A percentile compares a stretch with the other conserved stretches of the same genome.
Evolutionary conservation across 2,113 vertebrate genomes (phyloP).

Genomic region (Dromas ardeola): DNA sequence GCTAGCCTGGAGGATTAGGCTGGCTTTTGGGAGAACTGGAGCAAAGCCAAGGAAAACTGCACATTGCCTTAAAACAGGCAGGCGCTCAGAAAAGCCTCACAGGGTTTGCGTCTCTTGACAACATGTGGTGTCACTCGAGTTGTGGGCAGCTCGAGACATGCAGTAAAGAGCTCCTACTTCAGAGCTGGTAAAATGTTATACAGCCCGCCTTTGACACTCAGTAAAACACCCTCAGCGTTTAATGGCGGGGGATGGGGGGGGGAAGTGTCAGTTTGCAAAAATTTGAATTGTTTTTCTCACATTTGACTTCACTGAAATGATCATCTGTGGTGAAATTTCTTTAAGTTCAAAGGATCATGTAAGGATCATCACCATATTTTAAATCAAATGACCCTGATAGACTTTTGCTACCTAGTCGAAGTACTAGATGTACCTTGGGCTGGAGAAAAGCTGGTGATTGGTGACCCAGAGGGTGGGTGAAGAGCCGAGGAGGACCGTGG

Average conservation of each 20-base stretch:
- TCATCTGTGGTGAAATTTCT: background rate
- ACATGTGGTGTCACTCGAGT: background rate
- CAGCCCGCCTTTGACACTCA: background rate
- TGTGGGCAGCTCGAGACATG: background rate
- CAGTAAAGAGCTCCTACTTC: background rate
- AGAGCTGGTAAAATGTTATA: background rate
- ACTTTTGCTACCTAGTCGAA: background rate
- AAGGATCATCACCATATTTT: accelerated
- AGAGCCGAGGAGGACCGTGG: background rate
- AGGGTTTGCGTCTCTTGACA: background rate
- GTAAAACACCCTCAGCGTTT: background rate
- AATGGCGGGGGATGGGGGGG: too few species aligned
- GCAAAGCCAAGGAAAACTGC: background rate
- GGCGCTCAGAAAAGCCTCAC: background rate
- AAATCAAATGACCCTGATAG: background rate
- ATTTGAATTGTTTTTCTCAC: accelerated
- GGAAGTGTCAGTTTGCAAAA: background rate
- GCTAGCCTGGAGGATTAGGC: background rate
- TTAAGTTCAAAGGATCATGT: too few species aligned
- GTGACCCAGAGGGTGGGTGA: background rate
- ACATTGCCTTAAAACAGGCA: background rate
- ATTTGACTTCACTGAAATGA: background rate
- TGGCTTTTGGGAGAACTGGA: background rate
- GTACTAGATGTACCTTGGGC: background rate
- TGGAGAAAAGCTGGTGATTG: background rate